A percentile compares a stretch with the other conserved stretches of the same genome.
Conservation (phyloP, 2,113 vertebrate genomes). For the Sinocyclocheilus grahami region DNA sequence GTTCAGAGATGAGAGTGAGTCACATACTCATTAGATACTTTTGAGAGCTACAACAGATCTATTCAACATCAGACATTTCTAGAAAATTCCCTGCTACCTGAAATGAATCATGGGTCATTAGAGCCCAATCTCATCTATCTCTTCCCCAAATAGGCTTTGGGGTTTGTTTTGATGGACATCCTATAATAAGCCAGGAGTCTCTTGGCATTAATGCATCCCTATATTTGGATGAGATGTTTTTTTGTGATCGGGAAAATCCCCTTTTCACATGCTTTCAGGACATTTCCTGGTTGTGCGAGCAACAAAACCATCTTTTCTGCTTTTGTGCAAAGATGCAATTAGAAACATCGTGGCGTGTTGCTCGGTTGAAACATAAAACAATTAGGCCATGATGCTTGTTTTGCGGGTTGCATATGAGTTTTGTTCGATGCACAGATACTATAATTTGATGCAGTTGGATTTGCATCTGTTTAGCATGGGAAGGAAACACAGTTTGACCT, state of each 20-base stretch:
- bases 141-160: not conserved
- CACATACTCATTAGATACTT: not conserved
- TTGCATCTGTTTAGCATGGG: conserved; percentile 8
- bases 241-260: conserved; percentile 3
- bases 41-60: not conserved
- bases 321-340: not conserved
- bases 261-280: conserved; percentile 3
- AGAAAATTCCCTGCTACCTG: not conserved
- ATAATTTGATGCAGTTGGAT: not conserved
- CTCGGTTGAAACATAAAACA: not conserved
- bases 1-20: not conserved
- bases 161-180: conserved; percentile 9
- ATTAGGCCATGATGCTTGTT: not conserved
- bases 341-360: not conserved
- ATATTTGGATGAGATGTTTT: conserved; percentile 1
- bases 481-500: conserved; percentile 3
- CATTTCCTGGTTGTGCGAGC: not conserved
- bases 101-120: conserved; percentile 7
- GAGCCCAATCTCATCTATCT: not conserved
- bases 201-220: conserved; percentile 22
- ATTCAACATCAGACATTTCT: not conserved
- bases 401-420: not conserved
- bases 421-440: not conserved
- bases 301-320: not conserved
- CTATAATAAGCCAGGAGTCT: not conserved